These are phyloP conservation scores for Synchiropus splendidus DNA, from an alignment of 2,113 vertebrate species.

Conservation along the genomic window DNA sequence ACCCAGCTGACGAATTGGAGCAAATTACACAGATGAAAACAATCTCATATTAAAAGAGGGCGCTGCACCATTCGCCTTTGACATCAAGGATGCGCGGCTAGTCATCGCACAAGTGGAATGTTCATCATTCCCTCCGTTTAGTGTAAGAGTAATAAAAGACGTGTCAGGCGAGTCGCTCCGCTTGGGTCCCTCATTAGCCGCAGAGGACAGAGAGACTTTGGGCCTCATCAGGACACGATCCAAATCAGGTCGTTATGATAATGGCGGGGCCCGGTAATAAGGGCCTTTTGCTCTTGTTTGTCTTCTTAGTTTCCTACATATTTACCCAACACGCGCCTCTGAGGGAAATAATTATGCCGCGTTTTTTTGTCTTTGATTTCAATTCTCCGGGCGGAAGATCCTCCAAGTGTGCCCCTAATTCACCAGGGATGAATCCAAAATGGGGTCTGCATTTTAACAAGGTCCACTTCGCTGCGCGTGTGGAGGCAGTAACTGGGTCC, in stretches of 20 bases:
- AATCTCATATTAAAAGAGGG: constrained; percentile 77
- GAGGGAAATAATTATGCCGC: constrained; percentile 21
- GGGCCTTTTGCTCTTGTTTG: constrained; percentile 59
- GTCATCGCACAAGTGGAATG: constrained; percentile 53
- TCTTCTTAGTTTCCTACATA: constrained; percentile 56
- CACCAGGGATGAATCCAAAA: constrained; percentile 51
- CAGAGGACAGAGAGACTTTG: constrained; percentile 47
- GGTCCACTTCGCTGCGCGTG: constrained; percentile 35
- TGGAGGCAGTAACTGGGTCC: too few species aligned
- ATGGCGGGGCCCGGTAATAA: constrained; percentile 61
- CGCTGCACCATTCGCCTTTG: constrained; percentile 53
- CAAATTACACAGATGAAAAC: constrained; percentile 67
- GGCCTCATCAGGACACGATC: constrained; percentile 61
- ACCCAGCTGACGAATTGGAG: constrained; percentile 70
- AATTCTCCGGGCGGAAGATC: constrained; percentile 38
- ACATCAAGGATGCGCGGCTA: too few species aligned
- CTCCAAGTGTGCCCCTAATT: constrained; percentile 49
- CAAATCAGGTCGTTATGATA: constrained; percentile 67
- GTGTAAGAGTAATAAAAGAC: constrained; percentile 71
- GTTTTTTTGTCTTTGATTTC: constrained; percentile 51
- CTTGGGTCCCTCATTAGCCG: constrained; percentile 60
- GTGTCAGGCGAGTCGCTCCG: constrained; percentile 53
- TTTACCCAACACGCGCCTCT: constrained; percentile 37
- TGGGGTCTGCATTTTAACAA: constrained; percentile 56
- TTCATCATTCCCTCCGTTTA: constrained; percentile 73